A percentile compares a stretch with the other conserved stretches of the same genome.
Conservation (phyloP, 2,797 vertebrate genomes). For the Pterois miles region DNA sequence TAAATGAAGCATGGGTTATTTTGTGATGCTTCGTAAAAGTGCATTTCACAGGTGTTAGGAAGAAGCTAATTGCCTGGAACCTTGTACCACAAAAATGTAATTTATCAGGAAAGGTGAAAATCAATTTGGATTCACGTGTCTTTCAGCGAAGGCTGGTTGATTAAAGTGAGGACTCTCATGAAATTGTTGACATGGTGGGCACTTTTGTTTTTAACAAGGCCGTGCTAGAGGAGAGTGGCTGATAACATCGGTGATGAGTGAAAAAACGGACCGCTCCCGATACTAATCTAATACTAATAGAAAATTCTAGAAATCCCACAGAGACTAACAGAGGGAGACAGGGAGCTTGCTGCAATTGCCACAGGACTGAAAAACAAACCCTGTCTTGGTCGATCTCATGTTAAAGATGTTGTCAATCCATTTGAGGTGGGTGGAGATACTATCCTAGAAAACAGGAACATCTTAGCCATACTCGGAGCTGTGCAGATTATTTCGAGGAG, state of each 20-base stretch:
- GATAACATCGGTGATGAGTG: background rate
- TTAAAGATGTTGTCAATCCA: constrained; percentile 39
- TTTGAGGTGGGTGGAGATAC: constrained; percentile 37
- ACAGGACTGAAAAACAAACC: constrained; percentile 29
- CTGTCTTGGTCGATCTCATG: constrained; percentile 11
- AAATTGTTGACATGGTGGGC: background rate
- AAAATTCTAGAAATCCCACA: constrained; percentile 27
- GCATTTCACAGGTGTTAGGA: background rate
- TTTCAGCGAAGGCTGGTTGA: constrained; percentile 1
- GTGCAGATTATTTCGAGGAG: constrained; percentile 27
- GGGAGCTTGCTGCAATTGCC: constrained; percentile 33
- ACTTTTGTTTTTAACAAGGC: constrained; percentile 16
- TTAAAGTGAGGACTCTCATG: constrained; percentile 3
- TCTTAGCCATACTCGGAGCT: constrained; percentile 43
- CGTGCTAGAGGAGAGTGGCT: background rate
- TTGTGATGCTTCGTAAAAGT: background rate
- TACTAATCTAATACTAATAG: constrained; percentile 23
- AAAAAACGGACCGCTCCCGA: background rate
- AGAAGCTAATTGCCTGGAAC: background rate
- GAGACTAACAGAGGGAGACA: constrained; percentile 19
- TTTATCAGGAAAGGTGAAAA: constrained; percentile 2
- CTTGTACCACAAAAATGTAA: background rate
- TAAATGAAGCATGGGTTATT: background rate
- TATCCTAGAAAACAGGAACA: constrained; percentile 31
- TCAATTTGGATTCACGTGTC: background rate